phyloP scores from a whole-genome alignment of 2,888 invertebrate genomes.

The Nomada lathburiana region DNA sequence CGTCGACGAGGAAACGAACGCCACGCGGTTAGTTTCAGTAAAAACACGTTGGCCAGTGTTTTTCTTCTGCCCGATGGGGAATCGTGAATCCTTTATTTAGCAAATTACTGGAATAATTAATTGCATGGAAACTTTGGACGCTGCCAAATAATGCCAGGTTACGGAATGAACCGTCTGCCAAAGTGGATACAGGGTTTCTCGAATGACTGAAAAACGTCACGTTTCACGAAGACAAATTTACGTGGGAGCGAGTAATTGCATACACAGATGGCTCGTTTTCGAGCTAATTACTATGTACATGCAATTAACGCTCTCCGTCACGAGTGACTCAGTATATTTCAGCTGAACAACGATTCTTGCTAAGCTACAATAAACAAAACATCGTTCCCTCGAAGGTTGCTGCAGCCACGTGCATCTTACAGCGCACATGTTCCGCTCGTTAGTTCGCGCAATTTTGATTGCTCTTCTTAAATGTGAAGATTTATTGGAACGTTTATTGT shows the following conservation, averaged over 20 bases:
- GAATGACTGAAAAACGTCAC: background rate
- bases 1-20: background rate
- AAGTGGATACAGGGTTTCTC: background rate
- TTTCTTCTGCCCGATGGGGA: background rate
- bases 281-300: constrained; percentile 33
- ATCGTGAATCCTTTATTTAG: constrained; percentile 13
- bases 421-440: background rate
- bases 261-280: background rate
- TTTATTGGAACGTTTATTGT: constrained; percentile 7
- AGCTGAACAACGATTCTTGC: background rate
- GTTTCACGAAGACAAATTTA: background rate
- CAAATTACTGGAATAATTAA: constrained; percentile 25
- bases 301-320: constrained; percentile 22
- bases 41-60: background rate
- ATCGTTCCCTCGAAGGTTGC: background rate
- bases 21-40: background rate
- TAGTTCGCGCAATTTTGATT: background rate
- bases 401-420: constrained; percentile 7
- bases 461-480: background rate
- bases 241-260: background rate
- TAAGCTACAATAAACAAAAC: constrained; percentile 5
- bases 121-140: constrained; percentile 27
- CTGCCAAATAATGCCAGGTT: background rate
- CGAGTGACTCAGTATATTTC: constrained; percentile 1
- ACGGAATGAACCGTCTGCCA: constrained; percentile 17